Evolutionary conservation across 2,113 vertebrate genomes (phyloP).

Genomic region (Phycodurus eques): DNA sequence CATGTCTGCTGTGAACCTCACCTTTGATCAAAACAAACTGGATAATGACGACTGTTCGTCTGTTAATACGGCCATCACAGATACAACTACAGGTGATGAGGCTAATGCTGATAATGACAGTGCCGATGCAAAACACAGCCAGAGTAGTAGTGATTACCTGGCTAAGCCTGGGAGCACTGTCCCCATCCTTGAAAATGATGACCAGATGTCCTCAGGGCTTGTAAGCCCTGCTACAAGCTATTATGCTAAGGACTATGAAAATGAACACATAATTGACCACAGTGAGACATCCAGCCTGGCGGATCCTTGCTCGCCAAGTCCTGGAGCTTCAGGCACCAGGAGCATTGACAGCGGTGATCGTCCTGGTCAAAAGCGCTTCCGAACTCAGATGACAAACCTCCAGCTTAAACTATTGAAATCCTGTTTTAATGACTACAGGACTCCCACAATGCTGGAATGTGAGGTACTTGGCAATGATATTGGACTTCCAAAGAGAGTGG

Average conservation of each 20-base stretch:
- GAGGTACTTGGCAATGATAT: constrained; percentile 99
- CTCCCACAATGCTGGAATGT: constrained; percentile 98
- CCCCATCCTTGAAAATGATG: constrained; percentile 90
- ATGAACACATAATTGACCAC: constrained; percentile 94
- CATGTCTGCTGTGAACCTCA: constrained; percentile 91
- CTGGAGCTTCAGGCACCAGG: constrained; percentile 88
- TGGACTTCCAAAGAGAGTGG: constrained; percentile 99
- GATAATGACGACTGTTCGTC: constrained; percentile 99
- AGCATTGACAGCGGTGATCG: constrained; percentile 90
- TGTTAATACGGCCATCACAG: constrained; percentile 97
- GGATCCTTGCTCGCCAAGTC: constrained; percentile 95
- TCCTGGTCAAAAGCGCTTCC: constrained; percentile 96
- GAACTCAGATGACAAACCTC: constrained; percentile 98
- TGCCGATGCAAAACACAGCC: constrained; percentile 87
- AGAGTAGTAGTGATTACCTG: constrained; percentile 83
- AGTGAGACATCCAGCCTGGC: constrained; percentile 97
- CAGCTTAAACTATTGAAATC: constrained; percentile 98
- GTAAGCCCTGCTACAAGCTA: constrained; percentile 96
- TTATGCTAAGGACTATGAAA: constrained; percentile 94
- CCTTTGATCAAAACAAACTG: constrained; percentile 91
- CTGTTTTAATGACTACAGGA: constrained; percentile 98
- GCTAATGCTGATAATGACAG: constrained; percentile 95
- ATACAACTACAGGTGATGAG: constrained; percentile 97
- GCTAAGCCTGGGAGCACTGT: constrained; percentile 85
- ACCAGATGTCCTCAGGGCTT: constrained; percentile 92